Evolutionary conservation across 2,113 vertebrate genomes (phyloP).

Genomic region (Nymphicus hollandicus): DNA sequence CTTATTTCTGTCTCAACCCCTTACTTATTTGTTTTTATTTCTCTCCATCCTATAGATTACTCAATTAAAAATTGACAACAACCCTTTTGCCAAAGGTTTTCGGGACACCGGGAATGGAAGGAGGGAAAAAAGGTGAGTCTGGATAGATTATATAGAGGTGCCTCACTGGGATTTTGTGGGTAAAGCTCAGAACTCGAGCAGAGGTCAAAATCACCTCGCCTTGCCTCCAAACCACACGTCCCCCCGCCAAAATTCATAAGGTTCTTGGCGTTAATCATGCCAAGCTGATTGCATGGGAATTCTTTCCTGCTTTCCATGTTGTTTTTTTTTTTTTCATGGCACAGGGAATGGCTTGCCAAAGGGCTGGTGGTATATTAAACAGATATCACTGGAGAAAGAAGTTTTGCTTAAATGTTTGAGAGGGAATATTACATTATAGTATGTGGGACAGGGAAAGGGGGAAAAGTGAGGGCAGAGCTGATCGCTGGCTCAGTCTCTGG

Average conservation of each 20-base stretch:
- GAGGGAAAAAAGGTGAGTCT: constrained; percentile 92
- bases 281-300: neutral
- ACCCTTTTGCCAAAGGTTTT: constrained; percentile 98
- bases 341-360: neutral
- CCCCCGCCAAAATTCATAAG: neutral
- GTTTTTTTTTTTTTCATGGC: neutral
- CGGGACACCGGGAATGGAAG: constrained; percentile 97
- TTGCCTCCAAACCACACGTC: neutral
- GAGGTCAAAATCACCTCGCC: constrained; percentile 7
- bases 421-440: neutral
- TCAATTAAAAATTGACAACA: constrained; percentile 98
- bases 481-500: neutral
- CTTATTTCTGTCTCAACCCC: neutral
- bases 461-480: neutral
- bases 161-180: neutral
- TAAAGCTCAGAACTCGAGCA: neutral
- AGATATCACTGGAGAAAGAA: neutral
- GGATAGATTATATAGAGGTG: neutral
- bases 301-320: neutral
- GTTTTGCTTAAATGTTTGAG: neutral
- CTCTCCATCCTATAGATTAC: constrained; percentile 84
- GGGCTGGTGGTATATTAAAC: neutral
- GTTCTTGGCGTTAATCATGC: neutral
- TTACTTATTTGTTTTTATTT: neutral
- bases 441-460: neutral